A percentile compares a stretch with the other conserved stretches of the same genome.
Evolutionary conservation across 2,113 vertebrate genomes (phyloP).

Genomic region (Cinclus cinclus): DNA sequence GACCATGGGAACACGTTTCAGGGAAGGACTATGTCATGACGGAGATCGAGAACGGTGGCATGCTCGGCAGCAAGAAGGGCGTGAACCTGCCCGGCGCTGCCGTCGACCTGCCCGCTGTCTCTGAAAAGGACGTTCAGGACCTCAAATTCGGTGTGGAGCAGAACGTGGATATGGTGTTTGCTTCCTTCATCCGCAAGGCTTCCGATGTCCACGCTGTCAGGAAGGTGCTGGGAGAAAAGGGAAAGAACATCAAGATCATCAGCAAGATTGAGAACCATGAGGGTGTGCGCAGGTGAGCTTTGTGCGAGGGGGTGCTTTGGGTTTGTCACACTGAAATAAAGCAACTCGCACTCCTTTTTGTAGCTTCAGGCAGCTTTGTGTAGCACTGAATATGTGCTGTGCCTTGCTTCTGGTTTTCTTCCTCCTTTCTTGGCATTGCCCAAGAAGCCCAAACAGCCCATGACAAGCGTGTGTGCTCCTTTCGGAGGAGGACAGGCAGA

Average conservation of each 20-base stretch:
- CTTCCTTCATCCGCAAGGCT: conserved; percentile 97
- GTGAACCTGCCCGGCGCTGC: conserved; percentile 94
- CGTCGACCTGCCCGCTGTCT: conserved; percentile 91
- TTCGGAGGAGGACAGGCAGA: not conserved
- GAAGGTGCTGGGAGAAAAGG: conserved; percentile 91
- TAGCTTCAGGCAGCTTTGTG: not conserved
- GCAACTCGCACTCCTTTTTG: accelerated
- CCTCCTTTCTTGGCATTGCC: not conserved
- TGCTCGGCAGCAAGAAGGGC: conserved; percentile 95
- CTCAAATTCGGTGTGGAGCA: conserved; percentile 94
- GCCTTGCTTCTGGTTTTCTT: not conserved
- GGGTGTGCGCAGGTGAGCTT: conserved; percentile 88
- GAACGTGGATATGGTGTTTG: conserved; percentile 96
- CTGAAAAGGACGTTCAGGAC: conserved; percentile 93
- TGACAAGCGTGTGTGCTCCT: not conserved
- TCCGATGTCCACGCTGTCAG: conserved; percentile 90
- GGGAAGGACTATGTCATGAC: conserved; percentile 84
- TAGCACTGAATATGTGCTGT: not conserved
- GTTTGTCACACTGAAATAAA: not conserved
- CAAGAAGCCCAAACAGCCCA: not conserved
- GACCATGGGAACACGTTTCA: conserved; percentile 34
- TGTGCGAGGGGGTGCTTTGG: accelerated
- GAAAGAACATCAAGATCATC: conserved; percentile 96
- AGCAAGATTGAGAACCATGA: conserved; percentile 99
- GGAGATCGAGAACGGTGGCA: conserved; percentile 88